Evolutionary conservation across 64 coral and sea anemone genomes (phyloP).

Genomic region (Pocillopora damicornis): DNA sequence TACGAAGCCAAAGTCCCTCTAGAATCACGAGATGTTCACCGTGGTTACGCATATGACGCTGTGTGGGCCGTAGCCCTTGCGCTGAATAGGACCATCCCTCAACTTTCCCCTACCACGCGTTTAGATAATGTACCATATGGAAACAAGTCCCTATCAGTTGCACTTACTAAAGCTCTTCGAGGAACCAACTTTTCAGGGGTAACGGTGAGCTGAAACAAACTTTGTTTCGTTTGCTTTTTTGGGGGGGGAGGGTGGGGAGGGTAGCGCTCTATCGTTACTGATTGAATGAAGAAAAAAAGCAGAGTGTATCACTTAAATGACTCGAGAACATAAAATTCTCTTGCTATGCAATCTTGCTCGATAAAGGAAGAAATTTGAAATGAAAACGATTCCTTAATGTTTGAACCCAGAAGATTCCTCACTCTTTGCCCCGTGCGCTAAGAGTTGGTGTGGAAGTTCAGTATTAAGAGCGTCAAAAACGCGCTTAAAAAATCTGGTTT

Average conservation of each 20-base stretch:
- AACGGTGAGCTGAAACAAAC: conserved; percentile 47
- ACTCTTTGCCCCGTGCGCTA: too few species aligned
- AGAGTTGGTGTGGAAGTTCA: too few species aligned
- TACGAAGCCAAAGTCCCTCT: conserved; percentile 54
- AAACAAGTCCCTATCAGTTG: conserved; percentile 27
- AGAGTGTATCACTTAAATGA: too few species aligned
- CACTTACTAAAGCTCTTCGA: conserved; percentile 41
- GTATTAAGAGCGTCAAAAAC: too few species aligned
- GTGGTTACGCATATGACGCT: conserved; percentile 76
- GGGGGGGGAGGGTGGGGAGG: too few species aligned
- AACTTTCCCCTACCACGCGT: conserved; percentile 12
- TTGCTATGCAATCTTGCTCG: too few species aligned
- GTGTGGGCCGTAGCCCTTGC: conserved; percentile 84
- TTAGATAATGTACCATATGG: conserved; percentile 70
- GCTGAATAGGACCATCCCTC: conserved; percentile 60
- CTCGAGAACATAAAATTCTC: too few species aligned
- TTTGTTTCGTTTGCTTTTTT: background rate
- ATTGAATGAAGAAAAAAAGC: too few species aligned
- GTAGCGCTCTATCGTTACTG: background rate
- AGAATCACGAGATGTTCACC: conserved; percentile 44
- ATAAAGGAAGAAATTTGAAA: too few species aligned
- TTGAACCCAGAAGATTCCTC: too few species aligned
- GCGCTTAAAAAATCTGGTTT: too few species aligned
- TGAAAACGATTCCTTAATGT: too few species aligned
- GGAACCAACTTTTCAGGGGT: conserved; percentile 64